phyloP scores from a whole-genome alignment of 1,140 invertebrate species.

The Scaptomyza graminum region DNA sequence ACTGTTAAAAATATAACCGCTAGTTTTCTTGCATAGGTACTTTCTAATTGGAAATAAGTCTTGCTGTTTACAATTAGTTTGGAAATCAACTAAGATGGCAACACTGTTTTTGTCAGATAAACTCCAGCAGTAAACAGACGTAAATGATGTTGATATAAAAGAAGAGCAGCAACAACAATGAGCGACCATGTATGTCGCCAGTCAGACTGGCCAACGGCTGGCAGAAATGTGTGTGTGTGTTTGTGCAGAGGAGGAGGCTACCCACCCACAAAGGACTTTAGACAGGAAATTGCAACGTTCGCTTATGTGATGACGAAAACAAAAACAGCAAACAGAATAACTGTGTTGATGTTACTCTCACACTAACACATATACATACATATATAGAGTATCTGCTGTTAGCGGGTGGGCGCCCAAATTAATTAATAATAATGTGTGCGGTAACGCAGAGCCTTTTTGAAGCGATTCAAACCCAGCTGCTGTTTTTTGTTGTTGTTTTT shows the following conservation, averaged over 20 bases:
- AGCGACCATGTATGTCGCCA: conserved; percentile 51
- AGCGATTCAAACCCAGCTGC: conserved; percentile 59
- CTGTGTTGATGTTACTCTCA: conserved; percentile 37
- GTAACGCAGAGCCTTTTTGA: conserved; percentile 33
- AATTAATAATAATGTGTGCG: conserved; percentile 77
- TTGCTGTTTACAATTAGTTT: not conserved
- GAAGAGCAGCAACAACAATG: conserved; percentile 10
- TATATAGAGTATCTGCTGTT: not conserved
- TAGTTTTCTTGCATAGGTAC: no score
- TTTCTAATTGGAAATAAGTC: no score
- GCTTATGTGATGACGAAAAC: conserved; percentile 37
- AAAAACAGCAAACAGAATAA: conserved; percentile 42
- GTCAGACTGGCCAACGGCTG: conserved; percentile 79
- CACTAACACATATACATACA: conserved; percentile 16
- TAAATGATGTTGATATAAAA: conserved; percentile 54
- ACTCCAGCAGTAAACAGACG: conserved; percentile 40
- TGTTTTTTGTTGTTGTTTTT: conserved; percentile 58
- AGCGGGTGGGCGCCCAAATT: conserved; percentile 63
- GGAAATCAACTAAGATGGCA: conserved; percentile 17
- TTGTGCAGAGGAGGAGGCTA: not conserved
- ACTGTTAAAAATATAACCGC: no score
- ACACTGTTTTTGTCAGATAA: conserved; percentile 27
- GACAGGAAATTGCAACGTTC: conserved; percentile 48
- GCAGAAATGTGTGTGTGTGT: conserved; percentile 39
- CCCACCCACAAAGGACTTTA: conserved; percentile 7